Evolutionary conservation across 2,113 vertebrate species (phyloP), one percentile per base, ranked within the genome.

Genomic region (Nanorana parkeri): DNA sequence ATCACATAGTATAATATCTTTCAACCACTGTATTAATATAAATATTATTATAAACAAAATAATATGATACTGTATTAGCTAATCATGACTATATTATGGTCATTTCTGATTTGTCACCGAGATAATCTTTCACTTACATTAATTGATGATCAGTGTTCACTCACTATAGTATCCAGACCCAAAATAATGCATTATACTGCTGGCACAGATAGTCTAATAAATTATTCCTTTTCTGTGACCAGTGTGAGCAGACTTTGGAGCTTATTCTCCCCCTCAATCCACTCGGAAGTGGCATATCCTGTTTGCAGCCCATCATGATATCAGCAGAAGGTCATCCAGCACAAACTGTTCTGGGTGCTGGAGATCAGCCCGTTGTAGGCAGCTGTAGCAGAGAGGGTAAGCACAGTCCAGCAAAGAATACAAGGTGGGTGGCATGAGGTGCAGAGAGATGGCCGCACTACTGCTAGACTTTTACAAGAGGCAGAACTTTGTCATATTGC

Each of bases 391-490:
- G 93, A 93, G 87, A 92, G 92, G 28, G 90, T 94, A 78, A 93
- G 89, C 3, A 84, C 88, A 0, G 88, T 91, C 6, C 89, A 93
- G 60, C 89, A 91, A 71, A 90, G 92, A 20, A 92, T 93, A 84
- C 78, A 92, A 94, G 87, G 92, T 94, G 88, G 93, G 93, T 16
- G 91, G 90, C 58, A 86, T 92, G 63, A 85, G 92, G 29, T 93
- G 92, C 29, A 80, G 93, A 3, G 92, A 93, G 85, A 92, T 92
- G 77, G 93, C 93, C 74, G 92, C 93, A 89, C 86, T 94, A 83
- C 87, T 94, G 75, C 84, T 94, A 0, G 92, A 94, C 85, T 94
- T 93, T 86, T 93, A 93, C 86, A 93, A 92, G 86, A 91, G 93
- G 72, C 92, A 93, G 84, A 92, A 94, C 88, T 93, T 90, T 3